phyloP scores from a whole-genome alignment of 2,797 vertebrate genomes.

The Fringilla coelebs region DNA sequence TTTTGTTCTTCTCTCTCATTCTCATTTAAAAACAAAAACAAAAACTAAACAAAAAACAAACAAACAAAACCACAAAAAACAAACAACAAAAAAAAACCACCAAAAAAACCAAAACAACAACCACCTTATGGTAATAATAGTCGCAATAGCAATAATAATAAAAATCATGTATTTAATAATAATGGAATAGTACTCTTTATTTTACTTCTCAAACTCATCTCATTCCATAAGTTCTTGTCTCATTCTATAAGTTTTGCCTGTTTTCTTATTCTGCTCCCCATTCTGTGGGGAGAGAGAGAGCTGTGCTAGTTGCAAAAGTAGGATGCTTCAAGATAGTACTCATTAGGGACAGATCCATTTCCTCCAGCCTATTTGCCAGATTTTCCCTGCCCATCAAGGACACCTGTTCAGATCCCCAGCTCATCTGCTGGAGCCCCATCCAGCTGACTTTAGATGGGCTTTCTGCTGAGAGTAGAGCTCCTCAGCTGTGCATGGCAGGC shows the following conservation, averaged over 20 bases:
- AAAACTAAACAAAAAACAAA: too few relatives aligned
- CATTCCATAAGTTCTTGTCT: background rate
- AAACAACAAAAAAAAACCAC: too few relatives aligned
- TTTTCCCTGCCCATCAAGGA: background rate
- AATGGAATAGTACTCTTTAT: background rate
- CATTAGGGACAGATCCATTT: background rate
- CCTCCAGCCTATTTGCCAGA: background rate
- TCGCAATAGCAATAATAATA: accelerated
- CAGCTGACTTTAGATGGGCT: background rate
- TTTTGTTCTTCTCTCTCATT: background rate
- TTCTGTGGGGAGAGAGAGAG: background rate
- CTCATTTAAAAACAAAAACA: background rate
- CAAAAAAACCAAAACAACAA: too few relatives aligned
- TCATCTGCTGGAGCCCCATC: background rate
- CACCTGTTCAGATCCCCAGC: background rate
- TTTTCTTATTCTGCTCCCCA: background rate
- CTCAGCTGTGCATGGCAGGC: accelerated
- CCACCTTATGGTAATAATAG: background rate
- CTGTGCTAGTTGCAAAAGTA: background rate
- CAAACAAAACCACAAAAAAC: too few relatives aligned
- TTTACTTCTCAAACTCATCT: background rate
- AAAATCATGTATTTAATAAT: too few relatives aligned
- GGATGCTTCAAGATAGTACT: background rate
- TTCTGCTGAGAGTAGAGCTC: background rate
- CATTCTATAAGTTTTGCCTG: background rate